These are phyloP conservation scores for Trichacis sp. DNA, from an alignment of 2,888 invertebrate species.

Conservation along the genomic window DNA sequence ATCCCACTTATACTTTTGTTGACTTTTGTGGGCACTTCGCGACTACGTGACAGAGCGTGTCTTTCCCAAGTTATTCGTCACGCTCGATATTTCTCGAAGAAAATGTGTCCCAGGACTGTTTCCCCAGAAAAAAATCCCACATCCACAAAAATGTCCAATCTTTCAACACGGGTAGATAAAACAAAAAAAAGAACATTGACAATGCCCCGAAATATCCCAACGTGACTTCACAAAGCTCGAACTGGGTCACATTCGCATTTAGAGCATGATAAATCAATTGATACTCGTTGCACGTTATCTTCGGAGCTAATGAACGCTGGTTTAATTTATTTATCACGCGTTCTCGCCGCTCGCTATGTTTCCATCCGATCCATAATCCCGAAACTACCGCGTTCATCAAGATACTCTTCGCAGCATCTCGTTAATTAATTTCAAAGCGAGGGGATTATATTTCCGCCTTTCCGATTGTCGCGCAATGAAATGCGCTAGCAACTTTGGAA, in stretches of 20 bases:
- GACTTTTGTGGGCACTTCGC: constrained; percentile 16
- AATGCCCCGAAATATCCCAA: too few relatives aligned
- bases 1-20: constrained; percentile 13
- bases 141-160: too few relatives aligned
- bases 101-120: too few relatives aligned
- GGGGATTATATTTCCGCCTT: neutral
- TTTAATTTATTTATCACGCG: neutral
- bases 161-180: too few relatives aligned
- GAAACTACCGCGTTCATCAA: neutral
- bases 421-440: neutral
- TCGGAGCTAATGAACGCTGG: neutral
- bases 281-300: neutral
- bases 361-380: neutral
- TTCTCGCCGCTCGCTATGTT: neutral
- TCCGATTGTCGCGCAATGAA: neutral
- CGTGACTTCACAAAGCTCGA: neutral
- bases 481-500: too few relatives aligned
- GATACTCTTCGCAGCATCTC: neutral
- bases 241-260: neutral
- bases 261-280: neutral
- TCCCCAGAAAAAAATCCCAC: too few relatives aligned
- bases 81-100: constrained; percentile 23
- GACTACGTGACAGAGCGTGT: constrained; percentile 19
- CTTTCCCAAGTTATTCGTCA: constrained; percentile 29
- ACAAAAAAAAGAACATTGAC: too few relatives aligned